A percentile compares a stretch with the other conserved stretches of the same genome.
Conservation (phyloP, 2,797 vertebrate genomes). For the Centroberyx gerrardi region DNA sequence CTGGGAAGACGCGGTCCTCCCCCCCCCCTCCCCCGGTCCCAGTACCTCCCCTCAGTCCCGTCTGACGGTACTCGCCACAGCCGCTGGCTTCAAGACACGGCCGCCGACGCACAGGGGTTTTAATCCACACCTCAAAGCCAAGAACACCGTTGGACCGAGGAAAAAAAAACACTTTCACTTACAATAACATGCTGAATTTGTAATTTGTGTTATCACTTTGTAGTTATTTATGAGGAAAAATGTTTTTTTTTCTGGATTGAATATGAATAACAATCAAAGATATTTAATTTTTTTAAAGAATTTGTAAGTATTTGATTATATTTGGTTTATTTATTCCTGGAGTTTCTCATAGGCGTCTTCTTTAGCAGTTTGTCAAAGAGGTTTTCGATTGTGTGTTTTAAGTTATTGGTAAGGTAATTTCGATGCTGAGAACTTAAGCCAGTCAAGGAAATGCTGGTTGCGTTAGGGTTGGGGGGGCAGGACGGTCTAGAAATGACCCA, state of each 20-base stretch:
- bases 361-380: slow-evolving; percentile 46
- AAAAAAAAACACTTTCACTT: not conserved
- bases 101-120: not conserved
- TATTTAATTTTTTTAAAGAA: slow-evolving; percentile 79
- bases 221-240: slow-evolving; percentile 73
- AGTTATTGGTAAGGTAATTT: slow-evolving; percentile 66
- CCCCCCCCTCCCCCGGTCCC: not conserved
- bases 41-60: slow-evolving; percentile 1
- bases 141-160: slow-evolving; percentile 2
- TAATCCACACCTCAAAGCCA: not conserved
- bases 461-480: not conserved
- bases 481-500: not conserved
- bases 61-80: slow-evolving; percentile 7
- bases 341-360: slow-evolving; percentile 41
- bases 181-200: slow-evolving; percentile 41
- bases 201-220: slow-evolving; percentile 47
- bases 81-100: not conserved
- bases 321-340: slow-evolving; percentile 82
- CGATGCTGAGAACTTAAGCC: slow-evolving; percentile 18
- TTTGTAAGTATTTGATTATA: slow-evolving; percentile 77
- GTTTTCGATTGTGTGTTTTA: slow-evolving; percentile 62
- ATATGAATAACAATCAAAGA: slow-evolving; percentile 79
- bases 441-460: slow-evolving; percentile 9
- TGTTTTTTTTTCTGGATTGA: slow-evolving; percentile 46
- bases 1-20: slow-evolving; percentile 6